Evolutionary conservation across 2,888 invertebrate genomes (phyloP).

Genomic region (Catotricha subobsoleta): DNA sequence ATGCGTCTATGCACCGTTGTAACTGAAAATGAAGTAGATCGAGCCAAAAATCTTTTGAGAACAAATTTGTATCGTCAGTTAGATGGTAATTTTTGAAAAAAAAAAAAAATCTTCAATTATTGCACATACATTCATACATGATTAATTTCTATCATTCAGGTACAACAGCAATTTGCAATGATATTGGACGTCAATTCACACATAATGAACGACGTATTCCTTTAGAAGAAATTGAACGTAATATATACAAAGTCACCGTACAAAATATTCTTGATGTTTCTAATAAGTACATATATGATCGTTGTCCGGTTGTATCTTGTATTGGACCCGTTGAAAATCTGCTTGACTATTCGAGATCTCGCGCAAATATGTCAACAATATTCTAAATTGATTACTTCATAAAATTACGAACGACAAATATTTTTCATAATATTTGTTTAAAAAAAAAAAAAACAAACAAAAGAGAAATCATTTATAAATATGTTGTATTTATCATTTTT

Average conservation of each 20-base stretch:
- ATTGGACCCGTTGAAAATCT: slow-evolving; percentile 83
- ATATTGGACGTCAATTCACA: slow-evolving; percentile 94
- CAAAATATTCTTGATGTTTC: slow-evolving; percentile 73
- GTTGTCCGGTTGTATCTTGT: slow-evolving; percentile 82
- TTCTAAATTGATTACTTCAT: no score
- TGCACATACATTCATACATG: neutral
- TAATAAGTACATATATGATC: slow-evolving; percentile 84
- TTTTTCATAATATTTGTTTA: no score
- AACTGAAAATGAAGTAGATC: slow-evolving; percentile 79
- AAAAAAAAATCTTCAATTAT: neutral
- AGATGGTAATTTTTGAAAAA: slow-evolving; percentile 50
- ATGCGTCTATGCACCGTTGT: slow-evolving; percentile 78
- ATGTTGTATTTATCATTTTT: no score
- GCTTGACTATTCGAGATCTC: slow-evolving; percentile 73
- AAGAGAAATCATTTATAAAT: no score
- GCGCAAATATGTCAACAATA: slow-evolving; percentile 73
- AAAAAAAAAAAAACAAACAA: no score
- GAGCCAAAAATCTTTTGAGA: slow-evolving; percentile 87
- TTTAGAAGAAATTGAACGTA: slow-evolving; percentile 79
- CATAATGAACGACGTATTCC: slow-evolving; percentile 94
- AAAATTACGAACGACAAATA: no score
- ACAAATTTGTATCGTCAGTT: slow-evolving; percentile 93
- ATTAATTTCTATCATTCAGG: slow-evolving; percentile 20
- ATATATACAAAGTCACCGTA: slow-evolving; percentile 74
- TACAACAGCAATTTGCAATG: slow-evolving; percentile 96